A percentile compares a stretch with the other conserved stretches of the same genome.
Conservation (phyloP, 2,888 invertebrate species). For the Hesperia comma region DNA sequence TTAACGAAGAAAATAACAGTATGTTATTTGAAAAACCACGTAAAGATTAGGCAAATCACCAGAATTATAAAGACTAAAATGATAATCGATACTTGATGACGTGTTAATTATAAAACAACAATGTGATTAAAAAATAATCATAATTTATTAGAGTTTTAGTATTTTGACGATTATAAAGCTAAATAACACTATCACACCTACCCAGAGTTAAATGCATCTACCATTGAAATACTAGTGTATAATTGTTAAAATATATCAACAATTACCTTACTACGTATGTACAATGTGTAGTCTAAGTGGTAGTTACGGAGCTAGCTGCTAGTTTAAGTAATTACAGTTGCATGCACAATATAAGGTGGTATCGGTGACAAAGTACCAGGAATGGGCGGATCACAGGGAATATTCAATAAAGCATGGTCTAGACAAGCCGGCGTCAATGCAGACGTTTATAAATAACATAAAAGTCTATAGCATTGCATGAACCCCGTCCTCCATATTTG, state of each 20-base stretch:
- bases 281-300: slow-evolving; percentile 14
- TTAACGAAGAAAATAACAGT: too few species aligned
- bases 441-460: slow-evolving; percentile 61
- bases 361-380: slow-evolving; percentile 41
- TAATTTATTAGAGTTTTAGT: too few species aligned
- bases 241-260: slow-evolving; percentile 11
- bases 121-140: too few species aligned
- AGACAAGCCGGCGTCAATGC: slow-evolving; percentile 72
- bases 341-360: slow-evolving; percentile 33
- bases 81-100: too few species aligned
- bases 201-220: neutral
- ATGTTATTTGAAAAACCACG: too few species aligned
- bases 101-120: too few species aligned
- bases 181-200: too few species aligned
- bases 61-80: too few species aligned
- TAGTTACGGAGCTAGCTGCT: slow-evolving; percentile 17
- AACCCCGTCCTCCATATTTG: slow-evolving; percentile 52
- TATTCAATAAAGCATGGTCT: slow-evolving; percentile 55
- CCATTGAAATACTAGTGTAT: neutral
- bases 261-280: slow-evolving; percentile 12
- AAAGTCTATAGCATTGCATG: slow-evolving; percentile 52
- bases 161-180: too few species aligned
- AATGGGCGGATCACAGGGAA: slow-evolving; percentile 53
- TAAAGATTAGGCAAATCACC: too few species aligned
- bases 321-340: slow-evolving; percentile 35